Percentiles rank a stretch among this genome's conserved stretches.
phyloP scores from a whole-genome alignment of 2,797 vertebrate species.

The Linurgus olivaceus region DNA sequence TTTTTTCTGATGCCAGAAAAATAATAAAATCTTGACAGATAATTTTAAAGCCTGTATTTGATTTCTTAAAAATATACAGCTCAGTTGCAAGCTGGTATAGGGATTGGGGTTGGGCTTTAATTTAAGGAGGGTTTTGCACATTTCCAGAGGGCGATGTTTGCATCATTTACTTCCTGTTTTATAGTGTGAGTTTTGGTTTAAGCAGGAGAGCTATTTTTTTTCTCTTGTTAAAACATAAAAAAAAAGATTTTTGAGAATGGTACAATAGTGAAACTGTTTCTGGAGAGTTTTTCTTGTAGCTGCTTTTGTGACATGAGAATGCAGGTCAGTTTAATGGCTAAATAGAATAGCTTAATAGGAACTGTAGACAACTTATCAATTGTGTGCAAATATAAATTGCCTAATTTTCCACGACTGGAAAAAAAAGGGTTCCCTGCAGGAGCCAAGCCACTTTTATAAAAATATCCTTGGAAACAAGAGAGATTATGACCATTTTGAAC shows the following conservation, averaged over 20 bases:
- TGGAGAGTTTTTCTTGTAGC: neutral
- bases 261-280: rapidly evolving
- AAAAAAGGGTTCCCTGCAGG: neutral
- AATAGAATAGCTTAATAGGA: neutral
- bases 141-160: neutral
- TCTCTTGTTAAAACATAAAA: neutral
- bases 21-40: neutral
- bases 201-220: neutral
- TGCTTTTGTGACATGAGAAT: neutral
- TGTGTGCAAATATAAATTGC: neutral
- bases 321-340: neutral
- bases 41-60: neutral
- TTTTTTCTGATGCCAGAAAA: neutral
- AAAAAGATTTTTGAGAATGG: neutral
- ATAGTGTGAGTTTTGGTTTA: neutral
- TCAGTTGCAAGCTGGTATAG: neutral
- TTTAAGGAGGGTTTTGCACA: neutral
- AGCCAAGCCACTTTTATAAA: neutral
- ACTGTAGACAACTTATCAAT: neutral
- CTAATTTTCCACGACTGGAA: neutral
- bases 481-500: neutral
- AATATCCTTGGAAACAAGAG: neutral
- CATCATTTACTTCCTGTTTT: neutral
- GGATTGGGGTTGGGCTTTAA: neutral
- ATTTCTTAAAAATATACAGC: neutral